These are phyloP conservation scores for Strigops habroptila DNA, from an alignment of 2,113 vertebrate species.

Conservation along the genomic window DNA sequence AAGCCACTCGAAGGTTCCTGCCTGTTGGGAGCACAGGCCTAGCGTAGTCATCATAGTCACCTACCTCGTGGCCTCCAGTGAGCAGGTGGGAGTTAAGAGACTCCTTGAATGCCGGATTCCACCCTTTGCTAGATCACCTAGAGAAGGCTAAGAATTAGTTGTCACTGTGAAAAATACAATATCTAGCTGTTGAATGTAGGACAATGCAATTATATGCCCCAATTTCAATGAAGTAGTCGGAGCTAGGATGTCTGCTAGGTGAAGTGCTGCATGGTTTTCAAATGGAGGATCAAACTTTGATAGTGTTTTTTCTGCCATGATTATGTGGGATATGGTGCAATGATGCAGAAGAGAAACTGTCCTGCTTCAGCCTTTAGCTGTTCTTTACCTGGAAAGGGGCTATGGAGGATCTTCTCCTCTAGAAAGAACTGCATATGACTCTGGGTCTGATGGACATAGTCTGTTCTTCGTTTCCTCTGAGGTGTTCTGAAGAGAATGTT, in stretches of 20 bases:
- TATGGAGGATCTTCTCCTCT: background rate
- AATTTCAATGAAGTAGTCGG: background rate
- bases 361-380: background rate
- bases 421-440: background rate
- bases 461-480: background rate
- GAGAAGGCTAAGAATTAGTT: background rate
- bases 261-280: background rate
- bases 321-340: background rate
- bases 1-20: background rate
- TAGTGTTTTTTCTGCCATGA: background rate
- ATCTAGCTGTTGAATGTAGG: background rate
- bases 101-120: background rate
- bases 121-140: background rate
- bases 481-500: background rate
- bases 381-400: background rate
- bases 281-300: background rate
- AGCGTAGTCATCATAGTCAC: background rate
- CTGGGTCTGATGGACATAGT: background rate
- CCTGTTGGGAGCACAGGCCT: background rate
- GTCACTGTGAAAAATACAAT: background rate
- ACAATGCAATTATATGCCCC: background rate
- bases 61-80: background rate
- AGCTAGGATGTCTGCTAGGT: background rate
- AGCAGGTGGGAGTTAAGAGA: accelerated
- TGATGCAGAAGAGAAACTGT: background rate